Evolutionary conservation across 2,888 invertebrate genomes (phyloP).

Genomic region (Homarus gammarus): DNA sequence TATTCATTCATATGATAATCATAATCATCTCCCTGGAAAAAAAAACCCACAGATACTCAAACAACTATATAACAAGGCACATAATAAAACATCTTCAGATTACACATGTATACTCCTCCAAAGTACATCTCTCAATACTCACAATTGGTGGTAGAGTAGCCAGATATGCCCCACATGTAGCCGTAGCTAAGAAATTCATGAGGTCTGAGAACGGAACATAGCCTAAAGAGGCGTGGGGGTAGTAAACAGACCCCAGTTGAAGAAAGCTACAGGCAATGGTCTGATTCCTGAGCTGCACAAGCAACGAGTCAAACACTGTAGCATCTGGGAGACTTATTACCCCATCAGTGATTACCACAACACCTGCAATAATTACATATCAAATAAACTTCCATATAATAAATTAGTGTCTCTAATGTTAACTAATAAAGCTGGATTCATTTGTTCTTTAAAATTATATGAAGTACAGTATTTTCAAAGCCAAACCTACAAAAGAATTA

Average conservation of each 20-base stretch:
- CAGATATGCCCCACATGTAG: conserved; percentile 87
- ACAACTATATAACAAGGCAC: not conserved
- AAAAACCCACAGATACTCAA: not conserved
- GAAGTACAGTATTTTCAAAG: no score
- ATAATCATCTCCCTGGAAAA: conserved; percentile 69
- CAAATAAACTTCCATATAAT: no score
- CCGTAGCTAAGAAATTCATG: conserved; percentile 86
- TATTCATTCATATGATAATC: conserved; percentile 82
- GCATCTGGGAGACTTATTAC: conserved; percentile 86
- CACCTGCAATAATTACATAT: conserved; percentile 81
- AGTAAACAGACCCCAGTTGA: conserved; percentile 85
- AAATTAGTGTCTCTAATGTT: no score
- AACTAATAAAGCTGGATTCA: no score
- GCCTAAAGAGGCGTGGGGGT: conserved; percentile 84
- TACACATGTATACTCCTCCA: no score
- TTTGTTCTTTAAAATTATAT: no score
- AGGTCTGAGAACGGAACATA: conserved; percentile 87
- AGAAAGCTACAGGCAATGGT: conserved; percentile 88
- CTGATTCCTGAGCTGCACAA: conserved; percentile 86
- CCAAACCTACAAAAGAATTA: no score
- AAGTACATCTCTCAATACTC: conserved; percentile 43
- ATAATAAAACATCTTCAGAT: no score
- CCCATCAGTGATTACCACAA: conserved; percentile 87
- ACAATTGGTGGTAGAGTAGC: conserved; percentile 82
- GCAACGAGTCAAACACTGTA: conserved; percentile 85